These are phyloP conservation scores for Sebastes iracundus DNA, from an alignment of 2,797 vertebrate genomes.

Conservation along the genomic window DNA sequence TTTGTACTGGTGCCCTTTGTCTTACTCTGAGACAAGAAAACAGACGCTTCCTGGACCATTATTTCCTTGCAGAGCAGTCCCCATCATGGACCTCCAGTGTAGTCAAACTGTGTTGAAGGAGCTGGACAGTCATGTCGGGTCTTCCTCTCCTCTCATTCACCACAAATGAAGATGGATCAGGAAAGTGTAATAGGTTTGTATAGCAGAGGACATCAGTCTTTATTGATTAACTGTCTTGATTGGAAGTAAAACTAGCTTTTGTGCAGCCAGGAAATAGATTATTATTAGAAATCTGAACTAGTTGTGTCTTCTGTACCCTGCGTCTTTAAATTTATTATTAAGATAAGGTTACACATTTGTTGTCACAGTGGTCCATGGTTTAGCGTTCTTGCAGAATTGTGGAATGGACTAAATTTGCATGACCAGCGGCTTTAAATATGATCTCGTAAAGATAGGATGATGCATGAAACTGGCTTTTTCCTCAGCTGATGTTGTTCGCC, in stretches of 20 bases:
- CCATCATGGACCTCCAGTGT: constrained; percentile 12
- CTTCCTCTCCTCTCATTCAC: constrained; percentile 51
- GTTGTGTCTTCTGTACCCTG: neutral
- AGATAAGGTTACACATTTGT: neutral
- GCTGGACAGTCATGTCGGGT: constrained; percentile 39
- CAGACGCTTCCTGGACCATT: neutral
- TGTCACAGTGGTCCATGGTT: neutral
- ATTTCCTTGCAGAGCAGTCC: neutral
- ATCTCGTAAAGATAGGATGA: neutral
- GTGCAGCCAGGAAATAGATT: constrained; percentile 26
- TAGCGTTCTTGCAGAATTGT: neutral
- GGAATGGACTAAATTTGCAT: neutral
- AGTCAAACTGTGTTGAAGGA: constrained; percentile 30
- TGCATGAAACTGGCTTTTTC: neutral
- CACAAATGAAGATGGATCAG: constrained; percentile 76
- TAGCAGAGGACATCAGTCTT: constrained; percentile 63
- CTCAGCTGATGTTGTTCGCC: neutral
- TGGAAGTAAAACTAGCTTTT: constrained; percentile 41
- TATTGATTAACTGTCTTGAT: constrained; percentile 62
- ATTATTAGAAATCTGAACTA: constrained; percentile 24
- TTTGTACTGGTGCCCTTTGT: neutral
- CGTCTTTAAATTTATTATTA: neutral
- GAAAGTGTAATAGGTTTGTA: constrained; percentile 61
- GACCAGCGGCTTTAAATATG: neutral
- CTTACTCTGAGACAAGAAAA: neutral